Evolutionary conservation across 1,140 invertebrate species (phyloP).

Genomic region (Diorhabda sublineata): DNA sequence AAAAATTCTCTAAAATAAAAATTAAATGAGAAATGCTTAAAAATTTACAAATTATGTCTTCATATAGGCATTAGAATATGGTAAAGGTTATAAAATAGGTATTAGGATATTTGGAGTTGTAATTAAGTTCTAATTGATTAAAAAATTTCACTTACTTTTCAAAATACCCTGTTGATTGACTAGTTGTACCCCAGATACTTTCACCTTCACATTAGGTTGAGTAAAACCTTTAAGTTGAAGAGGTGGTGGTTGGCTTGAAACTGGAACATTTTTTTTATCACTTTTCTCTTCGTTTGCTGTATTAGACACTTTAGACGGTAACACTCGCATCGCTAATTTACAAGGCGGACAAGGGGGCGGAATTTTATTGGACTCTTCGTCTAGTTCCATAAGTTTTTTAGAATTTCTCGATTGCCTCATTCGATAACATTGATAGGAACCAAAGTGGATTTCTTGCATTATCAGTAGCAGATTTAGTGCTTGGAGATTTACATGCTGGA

Average conservation of each 20-base stretch:
- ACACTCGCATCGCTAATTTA: conserved; percentile 38
- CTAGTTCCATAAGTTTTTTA: conserved; percentile 72
- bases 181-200: conserved; percentile 51
- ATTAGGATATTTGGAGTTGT: no score
- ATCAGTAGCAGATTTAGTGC: conserved; percentile 68
- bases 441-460: conserved; percentile 66
- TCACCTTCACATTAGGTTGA: conserved; percentile 37
- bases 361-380: conserved; percentile 53
- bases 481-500: conserved; percentile 66
- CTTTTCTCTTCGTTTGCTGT: conserved; percentile 25
- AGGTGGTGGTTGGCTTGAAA: conserved; percentile 10
- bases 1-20: no score
- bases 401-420: conserved; percentile 69
- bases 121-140: neutral
- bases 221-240: conserved; percentile 14
- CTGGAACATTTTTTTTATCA: conserved; percentile 27
- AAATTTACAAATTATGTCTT: no score
- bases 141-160: conserved; percentile 46
- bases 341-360: conserved; percentile 62
- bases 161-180: conserved; percentile 56
- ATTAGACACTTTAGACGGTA: conserved; percentile 21
- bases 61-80: no score
- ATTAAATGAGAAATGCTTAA: no score
- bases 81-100: no score
- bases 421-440: conserved; percentile 80